Evolutionary conservation across 1,140 invertebrate species (phyloP), one percentile per base, ranked within the genome.

Genomic region (Lepidurus couesii): DNA sequence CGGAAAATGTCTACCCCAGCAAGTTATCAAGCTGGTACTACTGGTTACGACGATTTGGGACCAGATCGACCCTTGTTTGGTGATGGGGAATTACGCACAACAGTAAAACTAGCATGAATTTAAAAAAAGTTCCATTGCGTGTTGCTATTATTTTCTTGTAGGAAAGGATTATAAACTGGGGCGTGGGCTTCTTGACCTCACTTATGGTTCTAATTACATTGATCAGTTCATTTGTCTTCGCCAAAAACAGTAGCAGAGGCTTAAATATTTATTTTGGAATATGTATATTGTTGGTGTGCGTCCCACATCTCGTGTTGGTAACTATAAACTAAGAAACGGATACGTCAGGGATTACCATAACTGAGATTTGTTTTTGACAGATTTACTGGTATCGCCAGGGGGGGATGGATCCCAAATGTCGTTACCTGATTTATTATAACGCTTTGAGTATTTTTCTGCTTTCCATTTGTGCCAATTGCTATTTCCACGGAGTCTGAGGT

Each of bases 321-420:
- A 74, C 44, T 24, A 24, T 1, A 24, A 24, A 24, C 24, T 44
- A 65, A n/a, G 53, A 65, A 65, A 65, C 53, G 16, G 6, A 7
- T 16, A 21, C 8, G 3, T 65, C 16, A 65, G 21, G 1, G 16
- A 65, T n/a, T 34, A 4, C 34, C 34, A 34, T 34, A 34, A 44
- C 81, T 76, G 53, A 79, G 77, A 82, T 82, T 82, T 47, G 24
- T 79, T 77, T 83, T 83, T 53, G 34, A 34, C 83, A 86, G 86
- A 86, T 86, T 45, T 85, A 84, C 77, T 86, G 86, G 86, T 86
- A 86, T 80, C 81, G 86, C 76, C 85, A 86, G 81, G 86, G 86
- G 24, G 85, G 86, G 77, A 77, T 86, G 53, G 85, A 86, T 80
- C 86, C 86, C 7, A 85, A 84, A 80, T 86, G 86, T 81, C 79